Base-by-base conservation (phyloP, 2,113 vertebrate genomes). In the Clupea harengus region DNA sequence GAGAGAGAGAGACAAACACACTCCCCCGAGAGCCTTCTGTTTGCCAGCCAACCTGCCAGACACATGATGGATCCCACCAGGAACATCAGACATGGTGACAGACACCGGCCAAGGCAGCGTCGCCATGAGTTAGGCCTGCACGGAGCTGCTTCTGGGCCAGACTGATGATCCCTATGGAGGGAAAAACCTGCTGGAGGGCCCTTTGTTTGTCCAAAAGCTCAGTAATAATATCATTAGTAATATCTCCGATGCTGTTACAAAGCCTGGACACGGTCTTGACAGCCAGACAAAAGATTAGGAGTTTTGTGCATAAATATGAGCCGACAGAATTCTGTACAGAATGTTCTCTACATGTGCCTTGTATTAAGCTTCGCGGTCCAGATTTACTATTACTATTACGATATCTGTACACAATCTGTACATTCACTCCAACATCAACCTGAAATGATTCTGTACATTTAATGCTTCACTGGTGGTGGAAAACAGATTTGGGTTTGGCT, bases 71-170 rank as follows among this genome's bases (percentile, higher is more conserved):
- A 88, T 89, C 88, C 83, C 83, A 88, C 87, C 82, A 89, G 78
- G 85, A 86, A 86, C 92, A 92, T 90, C 87, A 87, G 89, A 90
- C 86, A 78, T 32, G 72, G 82, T 89, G 87, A 93, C 90, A 92
- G 90, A 89, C 92, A 91, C 88, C 91, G 86, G 83, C 85, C 82
- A 84, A 91, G 82, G 84, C 50, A 84, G 25, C 49, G 82, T 78
- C 32, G 72, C 28, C 72, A 78, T 28, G 75, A 82, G 86, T 84
- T 83, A 88, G 80, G 81, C 80, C 84, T 15, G 28, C 28, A 32
- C 32, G 20, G 25, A 39, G 6, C 28, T 32, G 15, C 72, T 8
- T 25, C 25, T 28, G n/a, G 3, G 4, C n/a, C 64, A 67, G 64
- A 67, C 64, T 9, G n/a, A 6, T 10, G 8, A 25, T 11, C 22